These are phyloP conservation scores for Biston stratarius DNA, from an alignment of 2,888 invertebrate species.

Conservation along the genomic window DNA sequence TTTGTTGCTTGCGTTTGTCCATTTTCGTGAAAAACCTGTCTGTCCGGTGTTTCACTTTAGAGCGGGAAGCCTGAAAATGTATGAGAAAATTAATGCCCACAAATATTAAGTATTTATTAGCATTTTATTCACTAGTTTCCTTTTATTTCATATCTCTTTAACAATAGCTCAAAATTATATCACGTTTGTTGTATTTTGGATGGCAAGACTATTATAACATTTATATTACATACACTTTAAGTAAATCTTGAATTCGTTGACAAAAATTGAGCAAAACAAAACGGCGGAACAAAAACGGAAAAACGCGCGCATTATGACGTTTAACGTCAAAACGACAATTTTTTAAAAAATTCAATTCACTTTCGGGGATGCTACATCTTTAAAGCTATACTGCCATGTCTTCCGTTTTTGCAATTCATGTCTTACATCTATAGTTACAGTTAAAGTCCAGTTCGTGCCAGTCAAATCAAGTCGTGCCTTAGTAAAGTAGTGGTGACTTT, in stretches of 20 bases:
- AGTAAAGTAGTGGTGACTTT: too few relatives aligned
- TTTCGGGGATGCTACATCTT: too few relatives aligned
- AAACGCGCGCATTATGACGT: slow-evolving; percentile 12
- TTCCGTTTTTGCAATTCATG: too few relatives aligned
- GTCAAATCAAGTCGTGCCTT: too few relatives aligned
- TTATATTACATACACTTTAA: neutral
- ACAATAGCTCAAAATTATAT: neutral
- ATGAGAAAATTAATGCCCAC: neutral
- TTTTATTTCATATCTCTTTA: neutral
- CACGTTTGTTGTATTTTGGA: neutral
- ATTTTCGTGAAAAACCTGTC: slow-evolving; percentile 29
- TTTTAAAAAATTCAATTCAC: too few relatives aligned
- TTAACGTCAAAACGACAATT: neutral
- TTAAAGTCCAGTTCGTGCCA: too few relatives aligned
- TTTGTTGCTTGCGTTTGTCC: slow-evolving; percentile 67
- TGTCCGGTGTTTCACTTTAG: slow-evolving; percentile 3
- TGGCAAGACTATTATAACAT: neutral
- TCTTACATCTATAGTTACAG: too few relatives aligned
- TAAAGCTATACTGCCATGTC: too few relatives aligned
- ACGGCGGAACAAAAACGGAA: neutral
- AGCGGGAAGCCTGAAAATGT: slow-evolving; percentile 17
- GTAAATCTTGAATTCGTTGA: neutral
- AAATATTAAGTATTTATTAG: neutral
- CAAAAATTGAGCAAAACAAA: neutral
- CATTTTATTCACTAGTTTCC: neutral